Evolutionary conservation across 2,888 invertebrate species (phyloP).

Genomic region (Brachypalpus laphriformis): DNA sequence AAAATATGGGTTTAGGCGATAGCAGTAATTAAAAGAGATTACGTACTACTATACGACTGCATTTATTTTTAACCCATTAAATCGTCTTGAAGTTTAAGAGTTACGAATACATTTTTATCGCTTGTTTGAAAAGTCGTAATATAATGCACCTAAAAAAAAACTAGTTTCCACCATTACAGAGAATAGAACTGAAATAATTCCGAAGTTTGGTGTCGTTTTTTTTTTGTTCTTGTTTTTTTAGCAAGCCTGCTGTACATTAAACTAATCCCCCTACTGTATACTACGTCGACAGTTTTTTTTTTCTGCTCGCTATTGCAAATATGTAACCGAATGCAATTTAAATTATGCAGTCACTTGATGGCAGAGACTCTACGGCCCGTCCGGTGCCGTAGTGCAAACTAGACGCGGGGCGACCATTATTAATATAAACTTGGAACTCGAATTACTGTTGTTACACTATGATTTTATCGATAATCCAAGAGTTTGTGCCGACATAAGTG

Average conservation of each 20-base stretch:
- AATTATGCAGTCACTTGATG: constrained; percentile 63
- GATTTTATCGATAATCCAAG: constrained; percentile 36
- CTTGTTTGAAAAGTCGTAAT: background rate
- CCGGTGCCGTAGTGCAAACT: background rate
- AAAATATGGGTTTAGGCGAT: background rate
- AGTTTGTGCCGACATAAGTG: constrained; percentile 11
- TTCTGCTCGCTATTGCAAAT: constrained; percentile 47
- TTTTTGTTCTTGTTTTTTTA: no score
- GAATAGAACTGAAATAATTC: no score
- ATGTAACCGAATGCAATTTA: constrained; percentile 56
- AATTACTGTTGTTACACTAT: constrained; percentile 28
- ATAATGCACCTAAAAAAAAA: background rate
- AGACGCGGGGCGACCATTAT: constrained; percentile 26
- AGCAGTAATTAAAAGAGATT: background rate
- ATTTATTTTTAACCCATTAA: background rate
- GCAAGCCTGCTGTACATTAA: background rate
- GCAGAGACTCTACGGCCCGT: constrained; percentile 41
- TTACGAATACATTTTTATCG: background rate
- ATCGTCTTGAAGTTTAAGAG: no score
- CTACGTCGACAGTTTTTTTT: constrained; percentile 37
- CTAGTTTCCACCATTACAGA: background rate
- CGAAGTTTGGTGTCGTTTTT: no score
- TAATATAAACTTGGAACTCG: constrained; percentile 8
- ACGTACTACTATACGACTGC: background rate
- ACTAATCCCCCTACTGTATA: constrained; percentile 39